Base-by-base conservation (phyloP, 2,113 vertebrate genomes). In the Eonycteris spelaea region DNA sequence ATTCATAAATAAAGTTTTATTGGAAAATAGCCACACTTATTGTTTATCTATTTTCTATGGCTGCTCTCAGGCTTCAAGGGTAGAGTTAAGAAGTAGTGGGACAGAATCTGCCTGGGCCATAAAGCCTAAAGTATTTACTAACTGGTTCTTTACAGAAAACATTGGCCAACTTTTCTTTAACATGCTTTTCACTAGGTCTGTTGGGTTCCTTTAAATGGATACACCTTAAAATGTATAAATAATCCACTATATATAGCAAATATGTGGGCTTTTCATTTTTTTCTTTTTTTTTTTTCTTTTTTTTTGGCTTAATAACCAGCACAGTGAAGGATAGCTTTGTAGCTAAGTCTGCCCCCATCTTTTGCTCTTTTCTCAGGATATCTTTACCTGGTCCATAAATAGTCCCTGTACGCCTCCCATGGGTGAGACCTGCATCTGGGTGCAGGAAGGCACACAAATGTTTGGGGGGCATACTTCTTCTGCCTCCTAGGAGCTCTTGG, bases 1-100 rank as follows among this genome's bases (percentile, higher is more conserved):
- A 35, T 79, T 43, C 43, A 55, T 65, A 70, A 90, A 87, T 95
- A 70, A 92, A 90, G 80, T 90, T 95, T 95, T 87, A 85, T 71
- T 85, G 92, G 53, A 79, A 86, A 71, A 40, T 7, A 55, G 65
- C 83, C 30, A 40, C 0, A 22, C 18, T 57, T 51, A 18, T 82
- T 43, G 33, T 38, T 57, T 83, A 12, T 24, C 12, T 45, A 14
- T 68, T 19, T 22, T 16, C 48, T 86, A 2, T 71, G 26, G 26
- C 53, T 35, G 30, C 75, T 85, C 35, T 57, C 21, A 18, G 38
- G 33, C 26, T 57, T 89, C 40, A 51, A 10, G 48, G 38, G 40
- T 45, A 26, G 84, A 70, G 55, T 8, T n/a, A 33, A 43, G 38
- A 33, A 43, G 38, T 82, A 38, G 19, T 22, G 16, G 51, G 61